Percentiles rank a stretch among this genome's conserved stretches.
Evolutionary conservation across 2,797 vertebrate species (phyloP).

Genomic region (Gymnothorax reevesii): DNA sequence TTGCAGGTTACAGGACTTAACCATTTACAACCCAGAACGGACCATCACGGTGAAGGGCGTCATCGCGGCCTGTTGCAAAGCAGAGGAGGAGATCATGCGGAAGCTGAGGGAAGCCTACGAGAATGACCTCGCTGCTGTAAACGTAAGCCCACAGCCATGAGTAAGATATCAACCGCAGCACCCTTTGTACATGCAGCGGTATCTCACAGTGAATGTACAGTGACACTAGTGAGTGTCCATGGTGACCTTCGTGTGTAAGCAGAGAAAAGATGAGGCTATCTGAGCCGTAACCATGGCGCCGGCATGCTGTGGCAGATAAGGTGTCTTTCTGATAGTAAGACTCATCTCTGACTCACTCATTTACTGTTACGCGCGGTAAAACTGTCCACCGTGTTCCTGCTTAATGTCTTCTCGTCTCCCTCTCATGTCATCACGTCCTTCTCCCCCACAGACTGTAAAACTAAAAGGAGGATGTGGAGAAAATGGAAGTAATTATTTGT

Average conservation of each 20-base stretch:
- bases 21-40: constrained; percentile 90
- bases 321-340: not conserved
- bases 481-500: not conserved
- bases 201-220: not conserved
- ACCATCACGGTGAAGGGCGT: constrained; percentile 90
- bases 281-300: not conserved
- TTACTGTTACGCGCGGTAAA: not conserved
- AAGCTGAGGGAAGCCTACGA: constrained; percentile 94
- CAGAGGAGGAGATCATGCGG: constrained; percentile 87
- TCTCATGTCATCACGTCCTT: constrained; percentile 6
- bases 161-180: not conserved
- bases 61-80: constrained; percentile 78
- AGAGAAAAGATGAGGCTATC: not conserved
- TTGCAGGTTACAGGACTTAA: constrained; percentile 89
- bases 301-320: not conserved
- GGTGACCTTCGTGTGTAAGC: not conserved
- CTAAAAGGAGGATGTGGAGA: constrained; percentile 7
- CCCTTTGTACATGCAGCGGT: too few species aligned
- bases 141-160: constrained; percentile 70
- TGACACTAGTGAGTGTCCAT: not conserved
- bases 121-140: constrained; percentile 85
- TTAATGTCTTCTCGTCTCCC: not conserved
- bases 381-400: not conserved
- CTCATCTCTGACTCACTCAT: constrained; percentile 11
- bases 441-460: not conserved